phyloP scores from a whole-genome alignment of 1,140 invertebrate genomes.

The Drosophila auraria region DNA sequence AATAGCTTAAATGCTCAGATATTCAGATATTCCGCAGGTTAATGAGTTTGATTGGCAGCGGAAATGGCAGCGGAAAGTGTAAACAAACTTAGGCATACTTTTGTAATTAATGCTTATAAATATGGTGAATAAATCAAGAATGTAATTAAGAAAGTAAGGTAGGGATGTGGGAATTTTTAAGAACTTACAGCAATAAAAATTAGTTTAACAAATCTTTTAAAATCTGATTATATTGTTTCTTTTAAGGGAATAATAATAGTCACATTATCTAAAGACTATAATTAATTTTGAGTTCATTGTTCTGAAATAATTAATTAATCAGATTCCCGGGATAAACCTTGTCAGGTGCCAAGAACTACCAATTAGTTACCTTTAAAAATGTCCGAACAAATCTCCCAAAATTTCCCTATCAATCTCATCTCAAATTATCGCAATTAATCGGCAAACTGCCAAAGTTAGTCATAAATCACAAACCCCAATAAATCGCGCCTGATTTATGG shows the following conservation, averaged over 20 bases:
- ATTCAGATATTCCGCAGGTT: neutral
- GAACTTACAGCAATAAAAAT: neutral
- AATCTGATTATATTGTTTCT: neutral
- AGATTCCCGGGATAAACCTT: neutral
- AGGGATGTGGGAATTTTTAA: no score
- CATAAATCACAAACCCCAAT: constrained; percentile 33
- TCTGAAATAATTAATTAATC: neutral
- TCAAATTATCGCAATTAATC: constrained; percentile 29
- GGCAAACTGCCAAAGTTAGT: constrained; percentile 21
- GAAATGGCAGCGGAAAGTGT: neutral
- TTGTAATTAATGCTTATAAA: constrained; percentile 2
- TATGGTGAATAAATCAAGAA: neutral
- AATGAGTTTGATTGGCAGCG: constrained; percentile 5
- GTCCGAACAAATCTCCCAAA: neutral
- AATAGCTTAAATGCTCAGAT: constrained; percentile 16
- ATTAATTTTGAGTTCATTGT: neutral
- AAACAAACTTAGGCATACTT: neutral
- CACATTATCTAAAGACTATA: no score
- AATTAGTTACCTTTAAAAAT: neutral
- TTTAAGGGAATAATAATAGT: neutral
- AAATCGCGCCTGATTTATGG: constrained; percentile 63
- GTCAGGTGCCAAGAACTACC: neutral
- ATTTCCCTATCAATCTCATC: constrained; percentile 7
- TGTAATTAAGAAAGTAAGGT: no score
- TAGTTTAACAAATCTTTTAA: neutral